These are phyloP conservation scores for Bergia sp. DNA, from an alignment of 92 coral and sea anemone genomes.

Conservation along the genomic window DNA sequence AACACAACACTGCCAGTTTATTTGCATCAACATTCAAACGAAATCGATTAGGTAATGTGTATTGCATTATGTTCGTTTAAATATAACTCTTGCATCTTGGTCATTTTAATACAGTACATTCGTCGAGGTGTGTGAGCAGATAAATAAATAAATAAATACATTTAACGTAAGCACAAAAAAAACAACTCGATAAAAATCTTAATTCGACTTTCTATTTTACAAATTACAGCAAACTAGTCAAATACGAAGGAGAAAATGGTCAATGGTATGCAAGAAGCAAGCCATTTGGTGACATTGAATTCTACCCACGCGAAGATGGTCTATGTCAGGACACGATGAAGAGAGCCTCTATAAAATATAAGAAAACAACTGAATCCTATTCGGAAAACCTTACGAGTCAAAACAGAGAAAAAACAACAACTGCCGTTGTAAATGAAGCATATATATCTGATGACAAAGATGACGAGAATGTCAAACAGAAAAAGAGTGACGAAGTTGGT, in stretches of 20 bases:
- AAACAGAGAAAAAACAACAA: background rate
- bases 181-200: background rate
- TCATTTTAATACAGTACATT: too few species aligned
- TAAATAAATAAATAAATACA: too few species aligned
- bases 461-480: background rate
- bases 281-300: background rate
- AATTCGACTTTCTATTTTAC: background rate
- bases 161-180: too few species aligned
- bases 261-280: constrained; percentile 12
- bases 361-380: background rate
- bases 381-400: background rate
- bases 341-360: constrained; percentile 6
- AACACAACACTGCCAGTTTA: background rate
- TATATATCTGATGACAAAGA: background rate
- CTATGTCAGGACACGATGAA: constrained; percentile 33
- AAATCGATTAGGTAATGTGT: too few species aligned
- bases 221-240: background rate
- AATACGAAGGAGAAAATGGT: background rate
- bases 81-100: too few species aligned
- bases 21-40: too few species aligned
- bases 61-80: too few species aligned
- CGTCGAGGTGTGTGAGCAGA: too few species aligned
- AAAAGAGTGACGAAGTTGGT: too few species aligned
- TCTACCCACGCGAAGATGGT: constrained; percentile 23
- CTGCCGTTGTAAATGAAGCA: constrained; percentile 27